Evolutionary conservation across 2,888 invertebrate species (phyloP).

Genomic region (Taphrorychus bicolor): DNA sequence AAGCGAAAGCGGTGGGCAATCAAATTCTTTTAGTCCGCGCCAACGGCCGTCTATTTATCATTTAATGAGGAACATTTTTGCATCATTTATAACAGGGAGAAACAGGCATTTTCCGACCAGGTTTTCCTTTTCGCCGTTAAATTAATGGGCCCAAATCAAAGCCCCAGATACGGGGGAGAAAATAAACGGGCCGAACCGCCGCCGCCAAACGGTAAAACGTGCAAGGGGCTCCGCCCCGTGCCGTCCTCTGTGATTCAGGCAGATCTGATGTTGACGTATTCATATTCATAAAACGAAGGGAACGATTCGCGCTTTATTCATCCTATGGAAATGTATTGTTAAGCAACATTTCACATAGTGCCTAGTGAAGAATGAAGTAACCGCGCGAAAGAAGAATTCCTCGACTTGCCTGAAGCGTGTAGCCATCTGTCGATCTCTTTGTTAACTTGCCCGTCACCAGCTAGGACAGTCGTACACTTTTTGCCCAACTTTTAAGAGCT

Average conservation of each 20-base stretch:
- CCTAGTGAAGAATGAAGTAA: too few relatives aligned
- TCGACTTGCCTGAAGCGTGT: too few relatives aligned
- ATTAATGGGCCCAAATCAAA: slow-evolving; percentile 14
- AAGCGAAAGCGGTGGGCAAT: slow-evolving; percentile 1
- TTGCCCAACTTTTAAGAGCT: too few relatives aligned
- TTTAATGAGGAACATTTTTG: slow-evolving; percentile 16
- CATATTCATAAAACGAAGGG: background rate
- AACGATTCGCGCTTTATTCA: background rate
- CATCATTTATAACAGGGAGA: slow-evolving; percentile 11
- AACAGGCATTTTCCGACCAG: slow-evolving; percentile 13
- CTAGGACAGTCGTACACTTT: too few relatives aligned
- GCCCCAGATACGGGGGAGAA: slow-evolving; percentile 3
- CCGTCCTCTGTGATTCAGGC: slow-evolving; percentile 3
- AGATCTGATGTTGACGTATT: background rate
- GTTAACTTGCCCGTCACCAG: too few relatives aligned
- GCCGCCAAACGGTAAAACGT: slow-evolving; percentile 7
- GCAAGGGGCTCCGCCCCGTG: background rate
- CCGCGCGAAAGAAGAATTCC: too few relatives aligned
- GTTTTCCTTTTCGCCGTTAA: slow-evolving; percentile 13
- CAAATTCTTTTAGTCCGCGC: background rate
- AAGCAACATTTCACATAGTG: too few relatives aligned
- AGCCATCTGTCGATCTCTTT: too few relatives aligned
- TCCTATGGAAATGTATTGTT: too few relatives aligned
- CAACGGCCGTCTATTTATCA: slow-evolving; percentile 7
- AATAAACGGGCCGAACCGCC: slow-evolving; percentile 2